Conservation (phyloP, 2,888 invertebrate species). For the Saturnia japonica region DNA sequence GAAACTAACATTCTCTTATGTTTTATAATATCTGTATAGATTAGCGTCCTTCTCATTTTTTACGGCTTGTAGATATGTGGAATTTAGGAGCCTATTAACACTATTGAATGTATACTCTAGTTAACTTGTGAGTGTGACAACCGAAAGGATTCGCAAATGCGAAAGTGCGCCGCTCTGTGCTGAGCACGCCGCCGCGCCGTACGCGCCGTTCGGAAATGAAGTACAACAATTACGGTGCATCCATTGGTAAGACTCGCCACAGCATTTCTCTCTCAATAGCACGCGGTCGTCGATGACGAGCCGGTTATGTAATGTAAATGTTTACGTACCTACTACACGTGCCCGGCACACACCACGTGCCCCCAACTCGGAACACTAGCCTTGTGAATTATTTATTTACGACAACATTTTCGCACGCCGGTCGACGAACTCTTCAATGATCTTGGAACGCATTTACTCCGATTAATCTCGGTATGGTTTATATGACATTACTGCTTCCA, state of each 20-base stretch:
- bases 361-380: constrained; percentile 77
- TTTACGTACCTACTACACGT: constrained; percentile 80
- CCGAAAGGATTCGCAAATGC: not conserved
- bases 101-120: not conserved
- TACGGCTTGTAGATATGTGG: not conserved
- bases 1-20: too few relatives aligned
- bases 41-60: not conserved
- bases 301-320: constrained; percentile 81
- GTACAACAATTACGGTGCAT: constrained; percentile 43
- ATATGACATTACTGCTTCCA: constrained; percentile 36
- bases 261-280: constrained; percentile 72
- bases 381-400: constrained; percentile 83
- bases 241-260: constrained; percentile 57
- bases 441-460: constrained; percentile 77
- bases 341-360: constrained; percentile 75
- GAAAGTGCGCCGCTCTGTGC: constrained; percentile 2
- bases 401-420: constrained; percentile 82
- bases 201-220: constrained; percentile 26
- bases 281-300: constrained; percentile 75
- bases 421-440: constrained; percentile 77
- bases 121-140: not conserved
- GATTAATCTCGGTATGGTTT: constrained; percentile 67
- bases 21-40: too few relatives aligned
- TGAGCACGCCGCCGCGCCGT: too few relatives aligned
- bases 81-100: not conserved